These are phyloP conservation scores for Ranitomeya variabilis DNA, from an alignment of 2,113 vertebrate genomes.

Conservation along the genomic window DNA sequence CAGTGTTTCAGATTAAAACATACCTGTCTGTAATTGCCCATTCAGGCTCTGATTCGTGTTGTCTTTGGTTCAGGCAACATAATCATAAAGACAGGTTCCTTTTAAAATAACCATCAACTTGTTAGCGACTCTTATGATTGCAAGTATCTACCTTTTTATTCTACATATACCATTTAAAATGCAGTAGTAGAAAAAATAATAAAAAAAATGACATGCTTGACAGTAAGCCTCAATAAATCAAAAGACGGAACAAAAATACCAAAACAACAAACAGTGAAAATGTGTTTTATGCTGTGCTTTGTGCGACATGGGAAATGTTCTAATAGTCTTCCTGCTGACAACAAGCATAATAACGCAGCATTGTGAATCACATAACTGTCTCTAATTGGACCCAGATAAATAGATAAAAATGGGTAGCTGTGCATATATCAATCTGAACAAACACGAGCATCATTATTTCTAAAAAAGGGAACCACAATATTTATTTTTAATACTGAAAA, in stretches of 20 bases:
- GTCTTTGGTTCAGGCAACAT: too few species aligned
- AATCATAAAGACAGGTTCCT: too few species aligned
- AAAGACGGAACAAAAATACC: not conserved
- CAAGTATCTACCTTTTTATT: too few species aligned
- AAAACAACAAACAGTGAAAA: not conserved
- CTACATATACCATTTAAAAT: too few species aligned
- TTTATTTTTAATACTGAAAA: not conserved
- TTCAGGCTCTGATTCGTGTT: too few species aligned
- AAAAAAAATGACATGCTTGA: not conserved
- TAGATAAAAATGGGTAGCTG: not conserved
- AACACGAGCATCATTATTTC: not conserved
- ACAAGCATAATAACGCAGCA: not conserved
- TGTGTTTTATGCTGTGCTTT: not conserved
- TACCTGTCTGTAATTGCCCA: too few species aligned
- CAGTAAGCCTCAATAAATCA: not conserved
- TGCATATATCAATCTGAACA: not conserved
- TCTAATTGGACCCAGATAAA: slow-evolving; percentile 17
- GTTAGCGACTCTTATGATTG: too few species aligned
- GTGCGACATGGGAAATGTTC: slow-evolving; percentile 10
- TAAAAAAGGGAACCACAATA: not conserved
- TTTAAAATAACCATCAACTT: too few species aligned
- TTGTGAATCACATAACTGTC: not conserved
- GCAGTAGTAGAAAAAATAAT: too few species aligned
- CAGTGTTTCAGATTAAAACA: too few species aligned
- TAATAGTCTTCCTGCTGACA: slow-evolving; percentile 9